Evolutionary conservation across 2,113 vertebrate species (phyloP).

Genomic region (Talpa occidentalis): DNA sequence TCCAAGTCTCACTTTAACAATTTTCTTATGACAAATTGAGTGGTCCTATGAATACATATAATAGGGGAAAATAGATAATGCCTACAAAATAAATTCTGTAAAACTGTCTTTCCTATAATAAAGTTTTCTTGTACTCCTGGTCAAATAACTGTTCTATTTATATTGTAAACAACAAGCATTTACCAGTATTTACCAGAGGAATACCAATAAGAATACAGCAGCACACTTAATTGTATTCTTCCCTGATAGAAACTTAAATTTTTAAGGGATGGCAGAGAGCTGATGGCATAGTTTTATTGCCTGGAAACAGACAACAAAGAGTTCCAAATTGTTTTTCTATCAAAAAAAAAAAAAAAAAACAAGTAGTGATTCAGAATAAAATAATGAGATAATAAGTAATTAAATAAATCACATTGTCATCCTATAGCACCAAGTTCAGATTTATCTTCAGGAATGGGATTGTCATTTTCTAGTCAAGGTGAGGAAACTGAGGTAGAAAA

Average conservation of each 20-base stretch:
- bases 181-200: not conserved
- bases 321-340: not conserved
- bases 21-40: not conserved
- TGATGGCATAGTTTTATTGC: not conserved
- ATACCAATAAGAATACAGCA: not conserved
- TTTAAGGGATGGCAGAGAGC: not conserved
- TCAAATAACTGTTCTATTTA: not conserved
- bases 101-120: not conserved
- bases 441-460: not conserved
- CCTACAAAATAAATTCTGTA: conserved; percentile 2
- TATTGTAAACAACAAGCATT: not conserved
- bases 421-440: not conserved
- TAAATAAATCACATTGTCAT: conserved; percentile 2
- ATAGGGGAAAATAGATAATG: not conserved
- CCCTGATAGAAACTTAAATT: not conserved
- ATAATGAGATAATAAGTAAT: not conserved
- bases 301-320: not conserved
- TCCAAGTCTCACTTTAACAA: not conserved
- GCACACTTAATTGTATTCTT: not conserved
- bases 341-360: not conserved
- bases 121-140: not conserved
- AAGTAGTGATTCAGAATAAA: not conserved
- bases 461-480: not conserved
- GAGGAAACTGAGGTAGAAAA: not conserved
- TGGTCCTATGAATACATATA: not conserved